These are phyloP conservation scores for Premnoplex brunnescens DNA, from an alignment of 2,797 vertebrate species.

Conservation along the genomic window DNA sequence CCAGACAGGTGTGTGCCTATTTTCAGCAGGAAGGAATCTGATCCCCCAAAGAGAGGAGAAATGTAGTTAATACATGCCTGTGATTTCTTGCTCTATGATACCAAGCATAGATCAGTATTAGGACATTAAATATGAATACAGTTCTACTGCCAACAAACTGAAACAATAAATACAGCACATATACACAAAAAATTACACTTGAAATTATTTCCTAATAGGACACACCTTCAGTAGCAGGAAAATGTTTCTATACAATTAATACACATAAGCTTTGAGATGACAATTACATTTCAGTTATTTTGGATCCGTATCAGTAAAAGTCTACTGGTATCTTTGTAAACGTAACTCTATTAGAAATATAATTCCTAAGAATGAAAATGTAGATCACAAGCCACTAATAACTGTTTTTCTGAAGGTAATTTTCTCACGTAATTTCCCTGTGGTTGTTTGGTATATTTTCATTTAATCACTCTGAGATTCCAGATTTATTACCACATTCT, in stretches of 20 bases:
- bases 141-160: not conserved
- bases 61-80: accelerated
- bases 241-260: not conserved
- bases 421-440: not conserved
- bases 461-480: not conserved
- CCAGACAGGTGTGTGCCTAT: not conserved
- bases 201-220: not conserved
- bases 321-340: not conserved
- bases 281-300: not conserved
- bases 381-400: not conserved
- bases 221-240: not conserved
- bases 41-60: not conserved
- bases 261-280: not conserved
- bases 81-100: not conserved
- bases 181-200: not conserved
- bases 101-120: not conserved
- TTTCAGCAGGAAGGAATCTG: not conserved
- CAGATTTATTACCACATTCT: not conserved
- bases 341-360: not conserved
- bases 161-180: not conserved
- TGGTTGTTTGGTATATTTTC: not conserved
- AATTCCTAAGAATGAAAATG: not conserved
- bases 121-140: not conserved
- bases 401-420: not conserved
- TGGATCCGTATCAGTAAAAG: not conserved